Base-by-base conservation (phyloP, 2,888 invertebrate genomes). In the Timema podura region DNA sequence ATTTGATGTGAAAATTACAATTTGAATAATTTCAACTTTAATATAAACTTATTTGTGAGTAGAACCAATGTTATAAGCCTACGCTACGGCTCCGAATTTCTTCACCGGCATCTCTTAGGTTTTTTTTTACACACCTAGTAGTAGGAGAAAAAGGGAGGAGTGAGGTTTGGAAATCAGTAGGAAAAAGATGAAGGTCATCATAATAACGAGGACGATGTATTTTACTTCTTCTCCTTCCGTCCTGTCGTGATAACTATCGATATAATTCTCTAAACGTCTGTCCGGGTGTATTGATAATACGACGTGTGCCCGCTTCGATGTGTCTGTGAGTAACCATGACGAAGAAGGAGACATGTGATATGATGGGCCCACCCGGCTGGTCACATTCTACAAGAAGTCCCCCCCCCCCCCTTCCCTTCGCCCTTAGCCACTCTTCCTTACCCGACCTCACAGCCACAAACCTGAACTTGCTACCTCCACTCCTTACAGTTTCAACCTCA, bases 201-300 rank as follows among this genome's bases (percentile, higher is more conserved):
- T 3, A 30, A 3, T 61, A 61, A 61, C 61, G 61, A 61, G 61
- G 61, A 13, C 30, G 61, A 61, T 45, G 61, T 30, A 30, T 30
- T 30, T 30, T 30, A 30, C 30, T 30, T 61, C 61, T 61, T 30
- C 44, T 61, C 61, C 61, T 13, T 61, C 61, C 16, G 30, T 30
- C 30, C 61, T 61, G 61, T 61, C 61, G 61, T 45, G 61, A 61
- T 61, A 61, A 30, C 45, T 61, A 61, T 61, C 61, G 61, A 61
- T 45, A 54, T 54, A 15, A 54, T 54, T 54, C 13, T 16, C 9
- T 16, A n/a, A 8, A 7, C 54, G 7, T 16, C 8, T 11, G 15
- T 7, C 54, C 13, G 7, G 11, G 15, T 54, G 61, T 61, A 61
- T 61, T 45, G 61, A 61, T 61, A 61, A 61, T 61, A 45, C 61